Evolutionary conservation across 2,888 invertebrate genomes (phyloP).

Genomic region (Tenthredo amoena): DNA sequence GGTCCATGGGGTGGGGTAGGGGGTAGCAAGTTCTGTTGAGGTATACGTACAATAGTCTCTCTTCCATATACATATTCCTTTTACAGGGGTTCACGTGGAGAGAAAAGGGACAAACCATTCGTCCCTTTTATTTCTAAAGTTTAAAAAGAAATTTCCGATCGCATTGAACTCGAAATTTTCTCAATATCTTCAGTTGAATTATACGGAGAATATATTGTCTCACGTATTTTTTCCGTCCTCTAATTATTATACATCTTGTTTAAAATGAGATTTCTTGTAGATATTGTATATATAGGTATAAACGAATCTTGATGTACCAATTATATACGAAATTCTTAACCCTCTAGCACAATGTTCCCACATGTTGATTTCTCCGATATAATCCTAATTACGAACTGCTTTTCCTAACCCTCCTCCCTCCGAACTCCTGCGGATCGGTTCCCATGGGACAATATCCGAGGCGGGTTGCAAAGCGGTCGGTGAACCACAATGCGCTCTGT

Average conservation of each 20-base stretch:
- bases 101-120: neutral
- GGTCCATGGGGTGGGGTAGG: neutral
- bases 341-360: constrained; percentile 38
- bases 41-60: constrained; percentile 6
- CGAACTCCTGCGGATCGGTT: constrained; percentile 38
- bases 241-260: too few relatives aligned
- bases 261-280: too few relatives aligned
- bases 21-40: neutral
- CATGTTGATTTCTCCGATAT: constrained; percentile 48
- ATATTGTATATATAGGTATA: neutral
- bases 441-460: constrained; percentile 44
- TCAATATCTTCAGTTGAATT: neutral
- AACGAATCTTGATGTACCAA: neutral
- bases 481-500: constrained; percentile 31
- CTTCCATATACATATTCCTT: neutral
- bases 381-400: constrained; percentile 39
- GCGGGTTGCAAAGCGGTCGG: constrained; percentile 27
- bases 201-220: neutral
- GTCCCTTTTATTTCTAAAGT: neutral
- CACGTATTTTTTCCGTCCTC: neutral
- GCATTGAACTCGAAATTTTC: neutral
- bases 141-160: neutral
- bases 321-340: neutral
- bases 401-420: neutral
- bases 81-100: neutral